phyloP scores from a whole-genome alignment of 2,797 vertebrate genomes.

The Simalia tracyae region DNA sequence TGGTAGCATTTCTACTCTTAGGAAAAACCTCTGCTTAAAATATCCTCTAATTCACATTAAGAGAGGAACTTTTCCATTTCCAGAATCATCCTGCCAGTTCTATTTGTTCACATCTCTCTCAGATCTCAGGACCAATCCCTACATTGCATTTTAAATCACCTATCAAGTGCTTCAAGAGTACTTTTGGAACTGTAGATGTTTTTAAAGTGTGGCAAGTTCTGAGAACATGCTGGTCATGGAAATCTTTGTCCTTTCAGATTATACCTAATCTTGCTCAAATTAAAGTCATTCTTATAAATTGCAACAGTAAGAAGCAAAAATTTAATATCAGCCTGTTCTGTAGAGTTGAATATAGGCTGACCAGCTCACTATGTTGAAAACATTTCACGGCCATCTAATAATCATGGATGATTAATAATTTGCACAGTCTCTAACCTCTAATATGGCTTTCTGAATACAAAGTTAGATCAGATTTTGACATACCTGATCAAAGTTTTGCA shows the following conservation, averaged over 20 bases:
- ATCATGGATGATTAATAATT: neutral
- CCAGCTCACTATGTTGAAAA: too few relatives aligned
- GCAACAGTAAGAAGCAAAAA: neutral
- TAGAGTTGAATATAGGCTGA: neutral
- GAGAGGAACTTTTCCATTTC: neutral
- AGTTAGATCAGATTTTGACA: neutral
- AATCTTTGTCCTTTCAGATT: neutral
- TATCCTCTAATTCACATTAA: neutral
- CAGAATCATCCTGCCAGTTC: too few relatives aligned
- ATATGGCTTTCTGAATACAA: neutral
- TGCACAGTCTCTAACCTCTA: neutral
- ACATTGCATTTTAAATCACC: neutral
- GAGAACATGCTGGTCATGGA: too few relatives aligned
- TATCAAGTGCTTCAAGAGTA: neutral
- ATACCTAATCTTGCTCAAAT: neutral
- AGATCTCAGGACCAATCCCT: neutral
- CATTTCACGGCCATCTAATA: neutral
- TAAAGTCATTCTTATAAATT: neutral
- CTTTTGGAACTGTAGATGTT: neutral
- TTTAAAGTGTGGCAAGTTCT: neutral
- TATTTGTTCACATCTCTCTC: neutral
- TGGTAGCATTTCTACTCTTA: slow-evolving; percentile 45
- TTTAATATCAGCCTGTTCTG: neutral
- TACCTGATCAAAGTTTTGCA: neutral
- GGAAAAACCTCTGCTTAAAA: neutral